These are phyloP conservation scores for Porites lobata DNA, from an alignment of 92 coral and sea anemone genomes.

Conservation along the genomic window DNA sequence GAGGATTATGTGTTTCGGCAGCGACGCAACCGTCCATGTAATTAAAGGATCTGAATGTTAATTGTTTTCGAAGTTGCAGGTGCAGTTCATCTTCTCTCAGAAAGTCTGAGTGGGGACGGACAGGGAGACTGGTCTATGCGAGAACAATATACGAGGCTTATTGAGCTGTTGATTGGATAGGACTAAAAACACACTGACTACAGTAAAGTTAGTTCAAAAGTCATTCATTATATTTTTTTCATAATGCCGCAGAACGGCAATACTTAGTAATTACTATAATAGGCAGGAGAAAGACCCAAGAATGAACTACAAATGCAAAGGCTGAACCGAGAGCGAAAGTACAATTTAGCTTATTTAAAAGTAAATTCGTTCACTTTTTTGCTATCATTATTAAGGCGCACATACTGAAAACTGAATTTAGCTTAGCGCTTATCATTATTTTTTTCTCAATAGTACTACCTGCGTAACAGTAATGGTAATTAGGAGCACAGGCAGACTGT, in stretches of 20 bases:
- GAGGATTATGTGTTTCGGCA: background rate
- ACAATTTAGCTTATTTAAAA: too few species aligned
- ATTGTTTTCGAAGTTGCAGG: constrained; percentile 33
- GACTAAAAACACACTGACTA: background rate
- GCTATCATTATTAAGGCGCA: too few species aligned
- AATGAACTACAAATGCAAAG: too few species aligned
- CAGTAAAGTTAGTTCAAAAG: background rate
- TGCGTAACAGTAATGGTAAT: background rate
- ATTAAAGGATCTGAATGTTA: constrained; percentile 10
- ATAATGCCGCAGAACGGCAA: too few species aligned
- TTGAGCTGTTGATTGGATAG: background rate
- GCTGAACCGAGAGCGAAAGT: too few species aligned
- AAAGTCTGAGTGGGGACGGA: background rate
- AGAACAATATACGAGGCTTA: background rate
- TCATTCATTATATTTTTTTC: background rate
- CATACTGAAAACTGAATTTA: too few species aligned
- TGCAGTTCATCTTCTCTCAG: background rate
- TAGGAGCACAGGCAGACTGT: too few species aligned
- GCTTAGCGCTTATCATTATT: too few species aligned
- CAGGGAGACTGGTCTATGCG: background rate
- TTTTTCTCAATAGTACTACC: too few species aligned
- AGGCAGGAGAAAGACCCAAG: too few species aligned
- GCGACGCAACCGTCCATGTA: constrained; percentile 1
- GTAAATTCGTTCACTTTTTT: too few species aligned
- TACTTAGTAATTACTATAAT: too few species aligned